Percentiles rank a stretch among this genome's conserved stretches.
Conservation (phyloP, 2,113 vertebrate species). For the Gymnarchus niloticus region DNA sequence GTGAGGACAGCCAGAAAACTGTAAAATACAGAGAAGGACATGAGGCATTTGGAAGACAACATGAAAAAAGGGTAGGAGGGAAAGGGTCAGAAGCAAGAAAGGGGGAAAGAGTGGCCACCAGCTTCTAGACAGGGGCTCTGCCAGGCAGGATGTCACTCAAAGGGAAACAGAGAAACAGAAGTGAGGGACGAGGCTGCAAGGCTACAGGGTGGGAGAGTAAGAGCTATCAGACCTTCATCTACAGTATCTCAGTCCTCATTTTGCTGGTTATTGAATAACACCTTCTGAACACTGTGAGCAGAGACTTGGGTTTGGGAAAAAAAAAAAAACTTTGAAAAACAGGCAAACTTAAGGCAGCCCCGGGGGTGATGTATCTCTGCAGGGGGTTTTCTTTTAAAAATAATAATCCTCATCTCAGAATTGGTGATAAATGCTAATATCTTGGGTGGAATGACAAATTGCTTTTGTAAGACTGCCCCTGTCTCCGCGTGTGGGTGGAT, state of each 20-base stretch:
- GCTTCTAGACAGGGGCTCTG: too few species aligned
- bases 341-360: neutral
- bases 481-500: neutral
- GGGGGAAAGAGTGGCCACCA: too few species aligned
- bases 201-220: neutral
- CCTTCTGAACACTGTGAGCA: neutral
- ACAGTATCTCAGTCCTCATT: neutral
- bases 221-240: neutral
- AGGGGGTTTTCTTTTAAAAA: neutral
- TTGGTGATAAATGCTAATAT: conserved; percentile 8
- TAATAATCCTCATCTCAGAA: neutral
- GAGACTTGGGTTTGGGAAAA: neutral
- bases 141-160: too few species aligned
- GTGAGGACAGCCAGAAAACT: too few species aligned
- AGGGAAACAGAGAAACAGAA: too few species aligned
- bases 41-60: too few species aligned
- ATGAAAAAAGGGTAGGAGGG: too few species aligned
- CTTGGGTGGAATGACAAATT: neutral
- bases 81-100: too few species aligned
- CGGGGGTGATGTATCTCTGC: neutral
- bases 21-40: too few species aligned
- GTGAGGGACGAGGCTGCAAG: too few species aligned
- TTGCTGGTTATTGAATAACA: neutral
- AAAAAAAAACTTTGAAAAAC: neutral
- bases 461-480: neutral